Conservation (phyloP, 2,797 vertebrate genomes). For the Apogon talboti region DNA sequence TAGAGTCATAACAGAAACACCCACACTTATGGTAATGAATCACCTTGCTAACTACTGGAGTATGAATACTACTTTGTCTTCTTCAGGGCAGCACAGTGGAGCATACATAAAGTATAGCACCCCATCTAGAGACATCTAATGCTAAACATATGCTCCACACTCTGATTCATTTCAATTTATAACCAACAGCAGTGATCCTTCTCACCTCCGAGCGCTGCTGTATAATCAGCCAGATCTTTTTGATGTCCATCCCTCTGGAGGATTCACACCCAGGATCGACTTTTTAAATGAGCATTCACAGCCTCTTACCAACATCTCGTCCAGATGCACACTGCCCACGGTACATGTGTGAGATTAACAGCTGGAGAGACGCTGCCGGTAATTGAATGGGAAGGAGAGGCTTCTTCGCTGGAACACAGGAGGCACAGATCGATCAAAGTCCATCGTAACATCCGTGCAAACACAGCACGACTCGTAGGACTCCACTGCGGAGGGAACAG, state of each 20-base stretch:
- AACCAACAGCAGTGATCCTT: slow-evolving; percentile 2
- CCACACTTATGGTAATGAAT: no score
- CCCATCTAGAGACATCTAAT: no score
- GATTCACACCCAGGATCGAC: background rate
- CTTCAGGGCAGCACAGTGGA: background rate
- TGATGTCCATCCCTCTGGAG: slow-evolving; percentile 13
- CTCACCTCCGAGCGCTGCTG: slow-evolving; percentile 5
- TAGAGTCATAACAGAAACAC: background rate
- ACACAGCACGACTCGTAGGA: background rate
- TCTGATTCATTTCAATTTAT: slow-evolving; percentile 14
- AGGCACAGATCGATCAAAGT: background rate
- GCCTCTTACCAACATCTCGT: slow-evolving; percentile 34
- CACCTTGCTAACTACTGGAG: no score
- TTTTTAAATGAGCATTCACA: slow-evolving; percentile 29
- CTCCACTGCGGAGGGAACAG: background rate
- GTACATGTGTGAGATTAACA: slow-evolving; percentile 37
- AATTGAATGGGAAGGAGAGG: slow-evolving; percentile 6
- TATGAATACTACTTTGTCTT: no score
- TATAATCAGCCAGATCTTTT: slow-evolving; percentile 11
- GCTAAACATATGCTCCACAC: background rate
- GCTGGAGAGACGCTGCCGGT: slow-evolving; percentile 13
- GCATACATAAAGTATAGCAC: background rate
- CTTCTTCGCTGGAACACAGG: slow-evolving; percentile 2
- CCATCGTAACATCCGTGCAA: background rate
- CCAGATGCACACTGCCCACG: slow-evolving; percentile 14